These are phyloP conservation scores for Neolamprologus brichardi DNA, from an alignment of 2,113 vertebrate species.

Conservation along the genomic window DNA sequence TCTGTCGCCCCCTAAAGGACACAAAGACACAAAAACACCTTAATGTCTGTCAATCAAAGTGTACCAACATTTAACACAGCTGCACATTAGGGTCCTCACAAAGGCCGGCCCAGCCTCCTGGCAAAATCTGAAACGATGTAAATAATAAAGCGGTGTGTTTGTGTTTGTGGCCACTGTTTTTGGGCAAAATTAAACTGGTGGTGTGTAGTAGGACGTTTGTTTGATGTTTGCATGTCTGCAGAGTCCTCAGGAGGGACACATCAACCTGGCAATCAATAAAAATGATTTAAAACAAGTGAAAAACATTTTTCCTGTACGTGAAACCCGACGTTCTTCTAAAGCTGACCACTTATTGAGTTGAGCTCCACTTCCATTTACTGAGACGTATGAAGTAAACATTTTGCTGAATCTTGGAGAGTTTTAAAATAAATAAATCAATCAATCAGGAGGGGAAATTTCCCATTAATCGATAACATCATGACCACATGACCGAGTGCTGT, in stretches of 20 bases:
- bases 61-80: neutral
- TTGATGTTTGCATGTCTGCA: neutral
- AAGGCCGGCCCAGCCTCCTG: neutral
- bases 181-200: neutral
- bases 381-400: neutral
- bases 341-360: rapidly evolving
- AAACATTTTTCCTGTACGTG: neutral
- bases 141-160: neutral
- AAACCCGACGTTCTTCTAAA: neutral
- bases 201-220: neutral
- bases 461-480: too few species aligned
- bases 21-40: neutral
- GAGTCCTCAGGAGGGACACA: rapidly evolving
- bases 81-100: neutral
- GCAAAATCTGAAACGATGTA: neutral
- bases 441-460: too few species aligned
- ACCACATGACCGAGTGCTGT: too few species aligned
- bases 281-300: neutral
- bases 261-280: neutral
- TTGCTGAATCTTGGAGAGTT: neutral
- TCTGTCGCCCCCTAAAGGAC: constrained; percentile 83
- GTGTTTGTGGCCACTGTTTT: neutral
- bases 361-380: neutral
- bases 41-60: neutral
- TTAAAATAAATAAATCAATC: neutral